phyloP scores from a whole-genome alignment of 2,113 vertebrate species.

The Microcebus jonahi region DNA sequence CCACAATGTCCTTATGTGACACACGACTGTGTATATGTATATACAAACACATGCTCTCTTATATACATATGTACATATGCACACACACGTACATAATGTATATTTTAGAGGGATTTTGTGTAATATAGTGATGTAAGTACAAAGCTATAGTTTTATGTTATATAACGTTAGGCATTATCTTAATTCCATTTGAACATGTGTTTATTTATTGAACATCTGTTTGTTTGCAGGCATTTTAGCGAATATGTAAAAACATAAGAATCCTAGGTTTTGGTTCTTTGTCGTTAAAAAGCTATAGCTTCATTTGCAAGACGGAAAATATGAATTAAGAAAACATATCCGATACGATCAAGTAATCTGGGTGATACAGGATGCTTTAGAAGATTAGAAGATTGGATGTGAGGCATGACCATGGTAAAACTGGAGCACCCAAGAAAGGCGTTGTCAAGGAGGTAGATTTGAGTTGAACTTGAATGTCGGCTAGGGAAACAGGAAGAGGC shows the following conservation, averaged over 20 bases:
- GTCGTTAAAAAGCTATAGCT: neutral
- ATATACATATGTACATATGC: neutral
- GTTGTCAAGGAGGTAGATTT: neutral
- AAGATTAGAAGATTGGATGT: neutral
- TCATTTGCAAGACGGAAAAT: neutral
- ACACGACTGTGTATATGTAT: neutral
- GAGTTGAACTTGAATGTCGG: neutral
- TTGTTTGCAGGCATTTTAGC: neutral
- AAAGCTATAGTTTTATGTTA: conserved; percentile 19
- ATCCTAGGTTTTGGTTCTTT: neutral
- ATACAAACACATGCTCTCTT: neutral
- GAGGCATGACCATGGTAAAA: neutral
- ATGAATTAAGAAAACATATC: neutral
- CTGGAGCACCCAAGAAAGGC: neutral
- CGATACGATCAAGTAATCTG: neutral
- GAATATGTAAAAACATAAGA: neutral
- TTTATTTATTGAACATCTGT: neutral
- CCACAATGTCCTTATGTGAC: neutral
- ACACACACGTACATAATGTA: neutral
- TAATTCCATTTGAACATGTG: neutral
- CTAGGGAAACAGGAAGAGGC: neutral
- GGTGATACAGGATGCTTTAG: neutral
- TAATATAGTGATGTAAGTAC: neutral
- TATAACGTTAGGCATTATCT: neutral
- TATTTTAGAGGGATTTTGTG: neutral